Evolutionary conservation across 2,888 invertebrate genomes (phyloP).

Genomic region (Mythimna pallens): DNA sequence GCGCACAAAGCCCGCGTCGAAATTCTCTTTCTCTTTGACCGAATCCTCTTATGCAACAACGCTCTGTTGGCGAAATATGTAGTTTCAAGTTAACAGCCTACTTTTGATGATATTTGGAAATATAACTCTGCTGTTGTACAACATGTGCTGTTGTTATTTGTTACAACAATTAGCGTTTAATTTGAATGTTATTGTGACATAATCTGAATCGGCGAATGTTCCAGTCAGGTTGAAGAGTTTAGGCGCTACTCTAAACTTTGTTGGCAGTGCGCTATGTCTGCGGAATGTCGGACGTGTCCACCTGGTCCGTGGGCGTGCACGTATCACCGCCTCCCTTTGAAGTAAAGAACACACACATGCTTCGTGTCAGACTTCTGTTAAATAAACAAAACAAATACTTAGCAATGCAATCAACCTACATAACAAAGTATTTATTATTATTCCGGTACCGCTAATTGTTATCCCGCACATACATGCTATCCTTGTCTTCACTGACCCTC

Average conservation of each 20-base stretch:
- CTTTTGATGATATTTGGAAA: slow-evolving; percentile 65
- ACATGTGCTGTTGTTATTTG: slow-evolving; percentile 25
- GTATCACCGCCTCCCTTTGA: slow-evolving; percentile 78
- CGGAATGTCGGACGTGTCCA: slow-evolving; percentile 80
- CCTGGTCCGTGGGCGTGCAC: slow-evolving; percentile 81
- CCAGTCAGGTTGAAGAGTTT: slow-evolving; percentile 72
- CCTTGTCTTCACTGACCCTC: slow-evolving; percentile 13
- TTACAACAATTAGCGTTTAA: slow-evolving; percentile 8
- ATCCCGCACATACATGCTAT: slow-evolving; percentile 57
- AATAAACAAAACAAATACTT: slow-evolving; percentile 68
- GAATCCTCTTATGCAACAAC: slow-evolving; percentile 81
- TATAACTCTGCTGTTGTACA: slow-evolving; percentile 26
- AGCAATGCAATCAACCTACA: slow-evolving; percentile 76
- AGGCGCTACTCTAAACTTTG: slow-evolving; percentile 73
- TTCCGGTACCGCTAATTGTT: slow-evolving; percentile 69
- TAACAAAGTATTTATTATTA: slow-evolving; percentile 62
- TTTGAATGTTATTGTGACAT: slow-evolving; percentile 27
- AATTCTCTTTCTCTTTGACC: slow-evolving; percentile 87
- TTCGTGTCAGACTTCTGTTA: slow-evolving; percentile 66
- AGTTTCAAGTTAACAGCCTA: slow-evolving; percentile 74
- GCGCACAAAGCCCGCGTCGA: slow-evolving; percentile 85
- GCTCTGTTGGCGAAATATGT: slow-evolving; percentile 80
- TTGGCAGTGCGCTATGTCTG: slow-evolving; percentile 77
- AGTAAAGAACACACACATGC: slow-evolving; percentile 71
- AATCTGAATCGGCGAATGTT: slow-evolving; percentile 37